Evolutionary conservation across 2,797 vertebrate genomes (phyloP), one percentile per base, ranked within the genome.

Genomic region (Lutjanus argentimaculatus): DNA sequence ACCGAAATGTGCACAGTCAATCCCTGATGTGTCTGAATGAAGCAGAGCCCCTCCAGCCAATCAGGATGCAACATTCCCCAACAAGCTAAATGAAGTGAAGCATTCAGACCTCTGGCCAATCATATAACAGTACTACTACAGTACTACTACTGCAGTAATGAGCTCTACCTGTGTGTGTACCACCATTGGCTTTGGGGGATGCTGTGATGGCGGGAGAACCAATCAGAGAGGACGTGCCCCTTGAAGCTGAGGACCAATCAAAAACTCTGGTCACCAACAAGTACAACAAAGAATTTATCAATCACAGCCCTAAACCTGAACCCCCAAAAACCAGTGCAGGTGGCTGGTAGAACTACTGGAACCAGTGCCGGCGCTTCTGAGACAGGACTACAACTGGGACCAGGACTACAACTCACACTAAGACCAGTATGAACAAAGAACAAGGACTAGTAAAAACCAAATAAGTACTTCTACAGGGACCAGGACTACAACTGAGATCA

Each of bases 191-290:
- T 88, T 80, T 89, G 66, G 73, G 72, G 17, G 80, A 83, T 15
- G 51, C 67, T 69, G 86, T 79, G 75, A 90, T 82, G 78, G 87
- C 88, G 67, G 92, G 91, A 69, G 87, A 94, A 83, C 90, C 91
- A 90, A 85, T 88, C 81, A 91, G 64, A 87, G 92, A 91, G 19
- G 86, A 88, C 1, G 83, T 85, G 75, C 67, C 67, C 82, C 83
- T 84, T 1, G 89, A 74, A 71, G 90, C 93, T 94, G 88, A 88
- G 83, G 82, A 93, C 85, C 91, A 93, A 93, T 90, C 70, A 92
- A 45, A 88, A 88, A 36, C 64, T 84, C 21, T 64, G 58, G 66
- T 92, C 84, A 91, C 64, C 53, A 83, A 67, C 74, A 81, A 58
- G 45, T 17, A 57, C 9, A 67, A 67, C 7, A 67, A 59, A 56